A percentile compares a stretch with the other conserved stretches of the same genome.
Evolutionary conservation across 1,140 invertebrate species (phyloP).

Genomic region (Bombus consobrinus): DNA sequence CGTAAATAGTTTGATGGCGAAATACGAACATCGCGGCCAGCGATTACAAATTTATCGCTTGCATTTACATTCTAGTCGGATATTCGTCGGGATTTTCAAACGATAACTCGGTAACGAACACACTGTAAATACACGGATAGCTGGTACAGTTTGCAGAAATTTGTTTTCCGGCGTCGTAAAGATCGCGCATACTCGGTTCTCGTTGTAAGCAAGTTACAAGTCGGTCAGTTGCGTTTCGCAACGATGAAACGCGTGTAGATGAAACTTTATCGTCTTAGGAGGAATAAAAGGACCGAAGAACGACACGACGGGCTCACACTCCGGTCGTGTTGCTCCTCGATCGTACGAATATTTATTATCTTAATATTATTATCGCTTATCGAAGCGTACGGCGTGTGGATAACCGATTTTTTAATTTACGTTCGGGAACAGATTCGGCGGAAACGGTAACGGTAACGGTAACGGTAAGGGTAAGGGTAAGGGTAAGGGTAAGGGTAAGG

Average conservation of each 20-base stretch:
- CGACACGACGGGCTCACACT: no score
- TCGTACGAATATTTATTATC: no score
- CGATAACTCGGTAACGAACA: neutral
- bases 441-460: no score
- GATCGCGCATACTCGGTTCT: constrained; percentile 12
- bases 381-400: no score
- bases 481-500: no score
- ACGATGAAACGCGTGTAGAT: neutral
- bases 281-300: neutral
- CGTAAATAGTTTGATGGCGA: neutral
- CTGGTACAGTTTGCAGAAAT: neutral
- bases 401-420: no score
- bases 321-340: neutral
- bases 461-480: no score
- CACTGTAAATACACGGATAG: neutral
- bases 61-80: neutral
- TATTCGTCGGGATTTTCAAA: neutral
- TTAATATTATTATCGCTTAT: no score
- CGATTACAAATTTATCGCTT: neutral
- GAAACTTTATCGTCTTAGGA: constrained; percentile 23
- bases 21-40: neutral
- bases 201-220: neutral
- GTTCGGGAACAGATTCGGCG: no score
- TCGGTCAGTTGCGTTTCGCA: constrained; percentile 11
- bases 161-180: neutral